Evolutionary conservation across 1,140 invertebrate species (phyloP).

Genomic region (Drosophila kepulauana): DNA sequence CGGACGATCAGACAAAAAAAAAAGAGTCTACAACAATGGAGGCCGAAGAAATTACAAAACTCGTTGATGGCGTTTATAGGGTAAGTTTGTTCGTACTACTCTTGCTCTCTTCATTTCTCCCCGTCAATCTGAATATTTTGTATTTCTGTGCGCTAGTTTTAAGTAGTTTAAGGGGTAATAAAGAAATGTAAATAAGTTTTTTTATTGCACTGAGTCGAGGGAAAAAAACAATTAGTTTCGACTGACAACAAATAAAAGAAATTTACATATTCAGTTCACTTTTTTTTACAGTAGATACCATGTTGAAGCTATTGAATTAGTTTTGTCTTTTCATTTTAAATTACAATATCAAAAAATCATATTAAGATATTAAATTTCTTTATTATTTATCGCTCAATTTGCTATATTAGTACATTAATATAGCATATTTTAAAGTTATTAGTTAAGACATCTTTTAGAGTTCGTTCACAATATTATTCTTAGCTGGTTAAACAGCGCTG

Average conservation of each 20-base stretch:
- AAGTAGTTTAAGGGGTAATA: constrained; percentile 34
- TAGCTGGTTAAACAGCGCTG: background rate
- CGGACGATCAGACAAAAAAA: constrained; percentile 3
- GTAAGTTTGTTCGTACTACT: constrained; percentile 85
- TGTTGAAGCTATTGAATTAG: no score
- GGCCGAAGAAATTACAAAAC: constrained; percentile 94
- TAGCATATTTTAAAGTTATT: background rate
- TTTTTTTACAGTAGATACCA: background rate
- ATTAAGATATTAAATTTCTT: no score
- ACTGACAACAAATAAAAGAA: constrained; percentile 4
- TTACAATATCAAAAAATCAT: no score
- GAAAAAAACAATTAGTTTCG: constrained; percentile 20
- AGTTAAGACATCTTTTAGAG: background rate
- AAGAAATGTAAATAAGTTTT: constrained; percentile 45
- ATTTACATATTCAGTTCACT: background rate
- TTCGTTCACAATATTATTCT: background rate
- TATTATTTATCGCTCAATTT: no score
- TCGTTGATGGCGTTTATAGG: constrained; percentile 95
- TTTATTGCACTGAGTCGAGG: constrained; percentile 23
- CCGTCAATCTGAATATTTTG: background rate
- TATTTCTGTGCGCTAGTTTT: constrained; percentile 34
- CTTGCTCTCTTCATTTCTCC: background rate
- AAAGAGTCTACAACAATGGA: constrained; percentile 87
- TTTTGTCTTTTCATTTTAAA: no score
- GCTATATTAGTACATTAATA: no score